Base-by-base conservation (phyloP, 2,888 invertebrate genomes). In the Lasioglossum oenotherae region DNA sequence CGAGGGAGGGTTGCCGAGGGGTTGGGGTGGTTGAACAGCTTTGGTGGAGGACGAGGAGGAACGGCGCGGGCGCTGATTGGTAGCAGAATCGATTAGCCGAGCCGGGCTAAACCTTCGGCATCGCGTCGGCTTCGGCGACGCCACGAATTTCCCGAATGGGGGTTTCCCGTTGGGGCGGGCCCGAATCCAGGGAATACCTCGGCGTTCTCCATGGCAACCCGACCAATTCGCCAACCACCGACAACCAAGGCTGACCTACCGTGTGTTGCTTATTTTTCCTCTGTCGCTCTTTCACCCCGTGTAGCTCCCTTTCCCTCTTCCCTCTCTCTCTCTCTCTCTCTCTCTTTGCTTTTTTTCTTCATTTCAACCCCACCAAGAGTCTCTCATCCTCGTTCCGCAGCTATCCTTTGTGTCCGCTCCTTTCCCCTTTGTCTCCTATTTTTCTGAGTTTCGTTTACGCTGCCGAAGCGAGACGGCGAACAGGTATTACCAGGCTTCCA, bases 141-240 rank as follows among this genome's bases (percentile, higher is more conserved):
- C 94, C 93, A 90, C 94, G 93, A 94, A 94, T 94, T 94, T 94
- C 93, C 94, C 94, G 94, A 92, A 93, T 93, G 93, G 93, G 92
- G 94, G 94, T 94, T 94, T 94, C 92, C 94, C 92, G 91, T 92
- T 89, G 91, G 90, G 90, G 92, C 91, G 93, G 92, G 84, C 89
- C 91, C 92, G 91, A 92, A 92, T 91, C 91, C 90, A 89, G 87
- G 92, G 91, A 91, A 92, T 92, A 92, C 92, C 91, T 89, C 90
- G 89, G 88, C 87, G 91, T 93, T 94, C 94, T 92, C 94, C 94
- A 94, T 94, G 93, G 94, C 94, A 94, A 94, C 94, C 94, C 93
- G 92, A 93, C 91, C 94, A 93, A 94, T 94, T 94, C 94, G 92
- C 94, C 94, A 94, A 94, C 94, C 94, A 91, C 92, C 92, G 92